These are phyloP conservation scores for Pseudomyrmex flavicornis DNA, from an alignment of 1,140 invertebrate species.

Conservation along the genomic window DNA sequence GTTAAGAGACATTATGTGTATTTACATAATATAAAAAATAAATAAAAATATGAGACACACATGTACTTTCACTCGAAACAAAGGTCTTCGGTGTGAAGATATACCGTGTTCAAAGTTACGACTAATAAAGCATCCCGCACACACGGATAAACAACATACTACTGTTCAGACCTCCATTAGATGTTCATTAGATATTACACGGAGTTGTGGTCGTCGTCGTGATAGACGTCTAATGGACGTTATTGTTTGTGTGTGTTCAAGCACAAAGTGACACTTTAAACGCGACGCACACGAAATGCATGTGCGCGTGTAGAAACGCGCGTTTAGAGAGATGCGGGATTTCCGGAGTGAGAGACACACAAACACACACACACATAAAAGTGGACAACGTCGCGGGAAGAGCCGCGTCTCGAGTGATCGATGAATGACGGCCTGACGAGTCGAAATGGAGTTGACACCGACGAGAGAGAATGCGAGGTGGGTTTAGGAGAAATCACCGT, in stretches of 20 bases:
- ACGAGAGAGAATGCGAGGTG: slow-evolving; percentile 57
- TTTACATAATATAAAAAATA: neutral
- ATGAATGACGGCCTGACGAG: slow-evolving; percentile 53
- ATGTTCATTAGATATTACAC: too few species aligned
- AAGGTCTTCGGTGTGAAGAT: neutral
- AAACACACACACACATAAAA: neutral
- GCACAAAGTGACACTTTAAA: neutral
- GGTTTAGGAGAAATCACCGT: slow-evolving; percentile 77
- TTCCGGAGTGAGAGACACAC: neutral
- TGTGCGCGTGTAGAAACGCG: neutral
- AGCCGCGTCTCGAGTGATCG: slow-evolving; percentile 36
- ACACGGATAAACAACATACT: too few species aligned
- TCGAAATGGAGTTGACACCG: slow-evolving; percentile 64
- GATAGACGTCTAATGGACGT: too few species aligned
- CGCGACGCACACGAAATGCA: neutral
- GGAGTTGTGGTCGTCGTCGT: too few species aligned
- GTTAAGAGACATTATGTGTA: slow-evolving; percentile 8
- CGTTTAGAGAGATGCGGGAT: too few species aligned
- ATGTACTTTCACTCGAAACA: neutral
- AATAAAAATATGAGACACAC: neutral
- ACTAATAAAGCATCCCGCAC: too few species aligned
- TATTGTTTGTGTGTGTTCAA: too few species aligned
- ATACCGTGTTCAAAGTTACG: too few species aligned
- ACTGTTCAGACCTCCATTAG: too few species aligned
- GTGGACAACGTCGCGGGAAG: neutral